Percentiles rank a stretch among this genome's conserved stretches.
phyloP scores from a whole-genome alignment of 2,888 invertebrate genomes.

The Temnothorax ravouxi region DNA sequence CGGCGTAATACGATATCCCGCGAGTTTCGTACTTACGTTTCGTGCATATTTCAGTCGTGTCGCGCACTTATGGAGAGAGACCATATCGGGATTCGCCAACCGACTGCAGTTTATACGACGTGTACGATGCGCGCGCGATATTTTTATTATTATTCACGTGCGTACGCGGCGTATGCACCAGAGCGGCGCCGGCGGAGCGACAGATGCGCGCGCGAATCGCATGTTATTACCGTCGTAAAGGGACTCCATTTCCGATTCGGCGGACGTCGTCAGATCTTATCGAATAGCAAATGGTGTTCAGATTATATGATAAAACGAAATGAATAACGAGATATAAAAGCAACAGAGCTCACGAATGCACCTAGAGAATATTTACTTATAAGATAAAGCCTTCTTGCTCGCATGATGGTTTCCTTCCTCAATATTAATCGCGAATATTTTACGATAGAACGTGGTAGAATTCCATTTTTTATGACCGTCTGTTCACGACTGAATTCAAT shows the following conservation, averaged over 20 bases:
- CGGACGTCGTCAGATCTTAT: constrained; percentile 31
- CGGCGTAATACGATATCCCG: constrained; percentile 75
- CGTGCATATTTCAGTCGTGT: constrained; percentile 76
- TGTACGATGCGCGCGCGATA: constrained; percentile 35
- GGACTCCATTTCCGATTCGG: constrained; percentile 39
- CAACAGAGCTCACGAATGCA: not conserved
- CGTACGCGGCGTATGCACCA: constrained; percentile 9
- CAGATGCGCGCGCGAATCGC: constrained; percentile 24
- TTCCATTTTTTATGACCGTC: not conserved
- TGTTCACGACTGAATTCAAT: not conserved
- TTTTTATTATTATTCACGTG: constrained; percentile 26
- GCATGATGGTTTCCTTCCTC: not conserved
- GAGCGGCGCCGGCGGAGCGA: not conserved
- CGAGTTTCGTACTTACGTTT: constrained; percentile 76
- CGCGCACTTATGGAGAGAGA: constrained; percentile 70
- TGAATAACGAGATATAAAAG: constrained; percentile 7
- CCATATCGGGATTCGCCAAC: constrained; percentile 74
- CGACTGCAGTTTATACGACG: constrained; percentile 62
- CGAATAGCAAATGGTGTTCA: constrained; percentile 26
- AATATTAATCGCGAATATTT: not conserved
- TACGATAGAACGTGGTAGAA: not conserved
- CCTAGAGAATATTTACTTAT: constrained; percentile 18
- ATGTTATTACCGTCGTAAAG: not conserved
- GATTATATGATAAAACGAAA: constrained; percentile 34
- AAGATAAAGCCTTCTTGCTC: not conserved